Percentiles rank a stretch among this genome's conserved stretches.
phyloP scores from a whole-genome alignment of 2,797 vertebrate genomes.

The Danio albolineatus region DNA sequence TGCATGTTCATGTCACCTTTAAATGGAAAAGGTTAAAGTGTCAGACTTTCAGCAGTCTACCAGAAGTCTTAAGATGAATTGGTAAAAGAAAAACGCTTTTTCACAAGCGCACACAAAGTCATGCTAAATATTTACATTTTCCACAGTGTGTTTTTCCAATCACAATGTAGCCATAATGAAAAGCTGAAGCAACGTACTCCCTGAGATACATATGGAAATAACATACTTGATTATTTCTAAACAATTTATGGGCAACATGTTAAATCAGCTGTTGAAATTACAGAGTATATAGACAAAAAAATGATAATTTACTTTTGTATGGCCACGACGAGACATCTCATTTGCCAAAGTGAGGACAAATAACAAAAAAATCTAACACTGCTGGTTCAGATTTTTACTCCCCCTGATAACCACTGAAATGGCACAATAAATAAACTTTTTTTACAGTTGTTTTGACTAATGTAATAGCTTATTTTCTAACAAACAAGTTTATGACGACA shows the following conservation, averaged over 20 bases:
- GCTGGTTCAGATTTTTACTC: no score
- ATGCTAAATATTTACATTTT: slow-evolving; percentile 24
- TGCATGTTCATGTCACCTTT: neutral
- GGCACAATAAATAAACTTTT: no score
- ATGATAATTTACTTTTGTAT: neutral
- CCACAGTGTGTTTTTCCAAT: neutral
- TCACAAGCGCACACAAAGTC: neutral
- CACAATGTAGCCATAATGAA: neutral
- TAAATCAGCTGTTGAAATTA: neutral
- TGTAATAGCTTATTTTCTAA: no score
- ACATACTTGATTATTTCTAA: neutral
- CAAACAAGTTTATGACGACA: no score
- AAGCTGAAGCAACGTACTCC: neutral
- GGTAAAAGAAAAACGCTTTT: neutral
- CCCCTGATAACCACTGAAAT: no score
- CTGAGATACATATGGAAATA: slow-evolving; percentile 10
- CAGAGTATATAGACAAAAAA: neutral
- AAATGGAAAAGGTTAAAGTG: neutral
- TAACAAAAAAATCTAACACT: neutral
- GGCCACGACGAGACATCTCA: neutral
- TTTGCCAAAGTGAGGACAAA: neutral
- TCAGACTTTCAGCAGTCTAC: neutral
- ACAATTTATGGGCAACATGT: neutral
- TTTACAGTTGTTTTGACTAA: no score
- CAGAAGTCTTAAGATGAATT: neutral